phyloP scores from a whole-genome alignment of 1,140 invertebrate genomes.

The Anoplolepis gracilipes region DNA sequence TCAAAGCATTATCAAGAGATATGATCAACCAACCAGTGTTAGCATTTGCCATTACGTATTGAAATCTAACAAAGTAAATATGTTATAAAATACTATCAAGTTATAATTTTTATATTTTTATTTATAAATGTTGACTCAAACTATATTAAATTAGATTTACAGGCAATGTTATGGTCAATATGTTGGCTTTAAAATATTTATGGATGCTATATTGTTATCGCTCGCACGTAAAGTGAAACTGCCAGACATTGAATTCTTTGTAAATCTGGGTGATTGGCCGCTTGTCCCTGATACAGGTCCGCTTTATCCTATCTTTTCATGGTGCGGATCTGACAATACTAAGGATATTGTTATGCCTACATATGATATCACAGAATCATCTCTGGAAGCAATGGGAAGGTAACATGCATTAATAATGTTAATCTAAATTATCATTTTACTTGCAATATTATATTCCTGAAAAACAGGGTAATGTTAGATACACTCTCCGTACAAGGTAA shows the following conservation, averaged over 20 bases:
- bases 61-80: slow-evolving; percentile 91
- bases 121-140: slow-evolving; percentile 40
- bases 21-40: slow-evolving; percentile 91
- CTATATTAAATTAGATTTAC: slow-evolving; percentile 87
- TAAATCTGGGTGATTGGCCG: slow-evolving; percentile 99
- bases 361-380: slow-evolving; percentile 97
- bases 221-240: slow-evolving; percentile 93
- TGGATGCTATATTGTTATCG: slow-evolving; percentile 95
- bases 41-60: slow-evolving; percentile 97
- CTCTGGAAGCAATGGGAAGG: slow-evolving; percentile 96
- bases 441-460: slow-evolving; percentile 60
- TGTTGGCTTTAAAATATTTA: slow-evolving; percentile 98
- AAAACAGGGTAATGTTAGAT: slow-evolving; percentile 93
- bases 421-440: slow-evolving; percentile 21
- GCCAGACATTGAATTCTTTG: slow-evolving; percentile 96
- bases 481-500: slow-evolving; percentile 96
- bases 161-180: slow-evolving; percentile 97
- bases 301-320: slow-evolving; percentile 96
- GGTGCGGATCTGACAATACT: slow-evolving; percentile 95
- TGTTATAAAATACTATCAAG: neutral
- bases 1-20: slow-evolving; percentile 88
- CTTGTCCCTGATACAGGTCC: slow-evolving; percentile 87
- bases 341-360: slow-evolving; percentile 97
- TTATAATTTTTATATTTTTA: neutral
- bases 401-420: slow-evolving; percentile 77